phyloP scores from a whole-genome alignment of 2,113 vertebrate species.

The Elephantulus edwardii region DNA sequence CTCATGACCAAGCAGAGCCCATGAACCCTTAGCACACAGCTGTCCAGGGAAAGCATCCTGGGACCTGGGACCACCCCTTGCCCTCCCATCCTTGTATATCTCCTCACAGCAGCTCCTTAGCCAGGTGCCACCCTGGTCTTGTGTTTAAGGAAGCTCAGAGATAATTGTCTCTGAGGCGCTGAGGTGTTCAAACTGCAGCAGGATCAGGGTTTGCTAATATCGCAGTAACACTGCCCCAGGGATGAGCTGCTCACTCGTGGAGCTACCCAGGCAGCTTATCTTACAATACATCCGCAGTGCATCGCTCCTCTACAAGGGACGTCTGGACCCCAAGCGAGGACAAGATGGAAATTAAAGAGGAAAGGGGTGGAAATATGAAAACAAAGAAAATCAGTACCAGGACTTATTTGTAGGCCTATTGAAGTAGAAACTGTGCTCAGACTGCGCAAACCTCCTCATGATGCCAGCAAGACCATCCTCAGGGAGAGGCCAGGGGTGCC shows the following conservation, averaged over 20 bases:
- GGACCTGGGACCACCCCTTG: neutral
- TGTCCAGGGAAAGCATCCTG: neutral
- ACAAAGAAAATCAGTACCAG: slow-evolving; percentile 47
- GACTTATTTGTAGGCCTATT: slow-evolving; percentile 76
- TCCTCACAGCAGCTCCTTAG: neutral
- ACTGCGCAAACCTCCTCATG: neutral
- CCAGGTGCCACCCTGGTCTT: neutral
- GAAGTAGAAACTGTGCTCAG: slow-evolving; percentile 50
- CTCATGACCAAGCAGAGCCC: neutral
- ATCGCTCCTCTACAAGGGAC: slow-evolving; percentile 1
- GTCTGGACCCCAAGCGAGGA: neutral
- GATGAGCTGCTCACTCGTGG: neutral
- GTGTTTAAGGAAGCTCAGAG: neutral
- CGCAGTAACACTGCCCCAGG: slow-evolving; percentile 25
- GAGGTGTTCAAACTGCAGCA: slow-evolving; percentile 33
- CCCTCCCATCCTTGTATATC: neutral
- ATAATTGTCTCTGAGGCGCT: slow-evolving; percentile 19
- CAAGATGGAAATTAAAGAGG: slow-evolving; percentile 66
- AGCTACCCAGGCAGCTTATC: neutral
- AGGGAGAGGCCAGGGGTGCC: slow-evolving; percentile 52
- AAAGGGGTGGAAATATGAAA: slow-evolving; percentile 69
- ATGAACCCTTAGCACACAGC: fast-evolving
- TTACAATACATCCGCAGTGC: slow-evolving; percentile 23
- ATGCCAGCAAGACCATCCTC: neutral
- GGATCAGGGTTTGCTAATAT: slow-evolving; percentile 13